These are phyloP conservation scores for Genyomyrus donnyi DNA, from an alignment of 2,113 vertebrate species.

Conservation along the genomic window DNA sequence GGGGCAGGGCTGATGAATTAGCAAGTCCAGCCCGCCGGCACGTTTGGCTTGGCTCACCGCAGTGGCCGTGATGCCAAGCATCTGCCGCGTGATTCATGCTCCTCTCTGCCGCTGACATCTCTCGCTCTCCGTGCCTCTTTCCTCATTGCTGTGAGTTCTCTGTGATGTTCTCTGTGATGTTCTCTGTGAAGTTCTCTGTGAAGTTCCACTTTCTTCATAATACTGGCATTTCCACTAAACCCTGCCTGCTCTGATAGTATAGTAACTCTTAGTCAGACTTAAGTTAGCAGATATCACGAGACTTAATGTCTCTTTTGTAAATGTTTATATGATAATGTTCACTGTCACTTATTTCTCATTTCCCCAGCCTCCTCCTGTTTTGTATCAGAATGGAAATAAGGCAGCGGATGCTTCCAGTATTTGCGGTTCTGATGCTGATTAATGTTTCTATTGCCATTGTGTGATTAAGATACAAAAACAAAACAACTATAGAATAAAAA, in stretches of 20 bases:
- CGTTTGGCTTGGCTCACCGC: constrained; percentile 45
- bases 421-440: neutral
- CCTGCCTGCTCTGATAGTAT: neutral
- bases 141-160: neutral
- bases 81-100: constrained; percentile 60
- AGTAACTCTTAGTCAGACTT: neutral
- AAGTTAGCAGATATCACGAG: neutral
- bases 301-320: neutral
- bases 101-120: constrained; percentile 11
- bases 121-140: neutral
- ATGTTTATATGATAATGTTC: neutral
- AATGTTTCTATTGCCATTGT: neutral
- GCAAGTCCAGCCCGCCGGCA: constrained; percentile 21
- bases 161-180: no score
- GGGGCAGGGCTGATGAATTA: constrained; percentile 27
- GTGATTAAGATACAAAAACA: neutral
- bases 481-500: neutral
- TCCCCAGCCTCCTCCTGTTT: neutral
- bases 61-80: constrained; percentile 55
- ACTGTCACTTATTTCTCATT: neutral
- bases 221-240: neutral
- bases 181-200: neutral
- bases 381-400: neutral
- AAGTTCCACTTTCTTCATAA: neutral
- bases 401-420: neutral